Conservation (phyloP, 2,113 vertebrate species). For the Platichthys flesus region DNA sequence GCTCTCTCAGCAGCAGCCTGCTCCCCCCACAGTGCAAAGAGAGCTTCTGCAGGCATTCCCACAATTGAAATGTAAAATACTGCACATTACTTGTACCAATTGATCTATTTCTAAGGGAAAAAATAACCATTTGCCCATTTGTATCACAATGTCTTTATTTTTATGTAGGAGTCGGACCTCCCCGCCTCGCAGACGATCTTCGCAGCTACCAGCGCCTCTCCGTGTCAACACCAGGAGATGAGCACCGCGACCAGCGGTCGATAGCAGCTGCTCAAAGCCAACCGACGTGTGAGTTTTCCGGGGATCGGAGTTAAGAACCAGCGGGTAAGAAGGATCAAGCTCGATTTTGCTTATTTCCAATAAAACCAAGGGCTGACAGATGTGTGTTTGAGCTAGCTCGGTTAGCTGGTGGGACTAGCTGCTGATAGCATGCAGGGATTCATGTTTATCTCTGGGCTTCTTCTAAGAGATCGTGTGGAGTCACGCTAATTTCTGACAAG, state of each 20-base stretch:
- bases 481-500: too few species aligned
- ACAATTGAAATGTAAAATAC: too few species aligned
- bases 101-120: too few species aligned
- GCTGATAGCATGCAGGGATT: conserved; percentile 6
- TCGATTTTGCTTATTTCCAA: neutral
- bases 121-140: too few species aligned
- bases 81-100: too few species aligned
- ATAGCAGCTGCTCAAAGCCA: neutral
- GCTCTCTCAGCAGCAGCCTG: too few species aligned
- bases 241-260: neutral
- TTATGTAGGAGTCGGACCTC: neutral
- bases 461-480: neutral
- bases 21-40: too few species aligned
- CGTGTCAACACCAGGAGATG: conserved; percentile 51
- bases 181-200: neutral
- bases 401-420: conserved; percentile 27
- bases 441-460: neutral
- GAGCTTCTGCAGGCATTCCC: too few species aligned
- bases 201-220: conserved; percentile 5
- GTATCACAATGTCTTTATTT: too few species aligned
- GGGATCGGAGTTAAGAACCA: neutral
- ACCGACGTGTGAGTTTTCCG: neutral
- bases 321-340: conserved; percentile 5
- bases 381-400: conserved; percentile 35
- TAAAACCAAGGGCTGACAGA: conserved; percentile 20